These are phyloP conservation scores for Caenorhabditis panamensis DNA, from an alignment of 2,888 invertebrate genomes.

Conservation along the genomic window DNA sequence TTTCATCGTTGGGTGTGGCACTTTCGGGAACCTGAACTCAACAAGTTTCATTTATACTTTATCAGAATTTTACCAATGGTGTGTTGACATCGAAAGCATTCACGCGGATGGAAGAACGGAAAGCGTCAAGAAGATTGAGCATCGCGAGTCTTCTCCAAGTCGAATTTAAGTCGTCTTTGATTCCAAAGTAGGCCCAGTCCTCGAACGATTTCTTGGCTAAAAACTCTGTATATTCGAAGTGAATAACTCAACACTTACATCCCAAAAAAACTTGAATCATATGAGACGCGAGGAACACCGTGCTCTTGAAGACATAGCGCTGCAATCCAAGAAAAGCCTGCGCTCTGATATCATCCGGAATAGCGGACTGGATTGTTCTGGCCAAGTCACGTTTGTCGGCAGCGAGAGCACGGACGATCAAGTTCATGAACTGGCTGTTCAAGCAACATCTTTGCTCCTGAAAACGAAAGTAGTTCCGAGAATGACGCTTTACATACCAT, in stretches of 20 bases:
- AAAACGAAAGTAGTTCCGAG: background rate
- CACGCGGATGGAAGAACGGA: constrained; percentile 11
- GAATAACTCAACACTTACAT: constrained; percentile 13
- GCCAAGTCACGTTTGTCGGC: constrained; percentile 11
- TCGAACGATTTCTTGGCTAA: constrained; percentile 30
- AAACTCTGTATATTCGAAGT: background rate
- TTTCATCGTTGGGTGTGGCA: background rate
- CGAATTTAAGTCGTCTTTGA: constrained; percentile 12
- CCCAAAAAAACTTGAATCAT: constrained; percentile 41
- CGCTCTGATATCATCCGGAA: constrained; percentile 14
- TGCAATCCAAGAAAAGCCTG: constrained; percentile 23
- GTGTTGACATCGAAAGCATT: constrained; percentile 14
- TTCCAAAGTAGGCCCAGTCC: constrained; percentile 24
- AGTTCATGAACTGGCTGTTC: no score
- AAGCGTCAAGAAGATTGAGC: constrained; percentile 27
- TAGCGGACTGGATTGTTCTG: constrained; percentile 3
- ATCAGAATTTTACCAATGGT: constrained; percentile 14
- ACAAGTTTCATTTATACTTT: background rate
- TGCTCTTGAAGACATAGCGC: constrained; percentile 13
- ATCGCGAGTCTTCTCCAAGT: constrained; percentile 30
- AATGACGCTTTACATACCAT: background rate
- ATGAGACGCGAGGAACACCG: constrained; percentile 24
- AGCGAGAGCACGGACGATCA: constrained; percentile 15
- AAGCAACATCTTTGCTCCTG: constrained; percentile 15
- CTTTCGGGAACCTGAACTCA: constrained; percentile 23